phyloP scores from a whole-genome alignment of 1,140 invertebrate genomes.

The Lepidurus arcticus region DNA sequence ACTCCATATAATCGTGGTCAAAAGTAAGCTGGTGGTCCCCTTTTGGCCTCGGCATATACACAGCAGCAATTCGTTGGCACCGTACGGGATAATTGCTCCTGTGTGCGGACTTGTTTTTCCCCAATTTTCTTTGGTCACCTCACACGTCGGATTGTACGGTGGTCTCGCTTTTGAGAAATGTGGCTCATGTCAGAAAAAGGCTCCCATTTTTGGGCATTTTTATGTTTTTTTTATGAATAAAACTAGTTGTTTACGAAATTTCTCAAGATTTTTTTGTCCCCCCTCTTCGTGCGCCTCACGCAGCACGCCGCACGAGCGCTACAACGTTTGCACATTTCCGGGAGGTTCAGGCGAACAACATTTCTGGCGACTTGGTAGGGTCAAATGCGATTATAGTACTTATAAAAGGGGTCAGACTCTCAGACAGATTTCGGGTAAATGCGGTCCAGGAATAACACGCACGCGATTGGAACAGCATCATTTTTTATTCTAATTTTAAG shows the following conservation, averaged over 20 bases:
- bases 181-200: background rate
- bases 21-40: background rate
- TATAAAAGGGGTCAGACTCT: no score
- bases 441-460: no score
- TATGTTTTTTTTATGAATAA: background rate
- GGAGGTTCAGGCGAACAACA: no score
- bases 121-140: background rate
- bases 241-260: background rate
- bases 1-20: constrained; percentile 7
- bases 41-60: background rate
- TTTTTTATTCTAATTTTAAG: background rate
- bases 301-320: no score
- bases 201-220: background rate
- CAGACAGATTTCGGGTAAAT: background rate
- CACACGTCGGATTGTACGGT: background rate
- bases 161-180: background rate
- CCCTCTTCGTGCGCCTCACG: no score
- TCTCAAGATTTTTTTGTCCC: background rate
- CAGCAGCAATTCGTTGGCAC: background rate
- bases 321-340: no score
- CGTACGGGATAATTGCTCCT: constrained; percentile 6
- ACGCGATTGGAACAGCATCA: background rate
- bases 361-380: no score
- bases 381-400: no score
- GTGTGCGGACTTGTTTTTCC: background rate